Evolutionary conservation across 1,140 invertebrate genomes (phyloP).

Genomic region (Cardiocondyla obscurior): DNA sequence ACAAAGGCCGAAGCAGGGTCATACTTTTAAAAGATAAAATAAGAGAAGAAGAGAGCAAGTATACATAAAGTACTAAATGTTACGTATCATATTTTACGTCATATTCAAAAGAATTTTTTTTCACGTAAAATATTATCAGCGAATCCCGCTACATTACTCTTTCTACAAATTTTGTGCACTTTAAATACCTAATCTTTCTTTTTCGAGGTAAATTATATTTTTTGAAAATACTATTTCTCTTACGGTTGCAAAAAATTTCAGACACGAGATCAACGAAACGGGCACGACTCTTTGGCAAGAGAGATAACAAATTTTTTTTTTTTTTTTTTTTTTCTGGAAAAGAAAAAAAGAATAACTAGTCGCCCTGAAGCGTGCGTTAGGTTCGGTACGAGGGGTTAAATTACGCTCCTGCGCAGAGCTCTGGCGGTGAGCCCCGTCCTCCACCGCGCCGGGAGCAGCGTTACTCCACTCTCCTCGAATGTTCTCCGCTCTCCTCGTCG

Average conservation of each 20-base stretch:
- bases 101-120: neutral
- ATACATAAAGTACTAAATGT: neutral
- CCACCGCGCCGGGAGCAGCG: constrained; percentile 4
- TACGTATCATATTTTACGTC: neutral
- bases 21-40: neutral
- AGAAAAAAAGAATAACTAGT: neutral
- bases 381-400: constrained; percentile 44
- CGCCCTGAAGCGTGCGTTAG: constrained; percentile 1
- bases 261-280: no score
- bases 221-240: neutral
- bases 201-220: neutral
- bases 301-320: no score
- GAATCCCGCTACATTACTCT: neutral
- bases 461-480: constrained; percentile 41
- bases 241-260: neutral
- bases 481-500: constrained; percentile 49
- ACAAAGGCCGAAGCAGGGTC: neutral
- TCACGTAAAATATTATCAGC: neutral
- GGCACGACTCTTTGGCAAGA: neutral
- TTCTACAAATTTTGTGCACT: neutral
- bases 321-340: neutral
- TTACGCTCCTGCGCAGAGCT: constrained; percentile 48
- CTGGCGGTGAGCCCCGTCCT: constrained; percentile 5
- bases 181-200: neutral
- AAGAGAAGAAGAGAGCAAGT: neutral